Conservation (phyloP, 2,797 vertebrate genomes). For the Atherinosoma microstoma region DNA sequence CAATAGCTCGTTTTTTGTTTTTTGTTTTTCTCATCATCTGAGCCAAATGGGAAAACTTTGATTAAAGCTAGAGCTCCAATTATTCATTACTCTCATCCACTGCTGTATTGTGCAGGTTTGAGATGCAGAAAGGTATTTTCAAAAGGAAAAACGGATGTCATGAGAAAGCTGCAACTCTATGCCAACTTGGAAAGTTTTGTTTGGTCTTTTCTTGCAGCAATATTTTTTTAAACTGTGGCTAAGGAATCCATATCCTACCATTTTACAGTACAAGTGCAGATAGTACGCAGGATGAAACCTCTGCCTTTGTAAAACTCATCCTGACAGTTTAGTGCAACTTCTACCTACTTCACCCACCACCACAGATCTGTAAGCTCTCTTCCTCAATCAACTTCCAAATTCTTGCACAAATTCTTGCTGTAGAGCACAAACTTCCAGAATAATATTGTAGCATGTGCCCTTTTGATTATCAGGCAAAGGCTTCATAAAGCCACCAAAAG, state of each 20-base stretch:
- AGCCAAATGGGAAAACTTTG: too few species aligned
- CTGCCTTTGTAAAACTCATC: constrained; percentile 22
- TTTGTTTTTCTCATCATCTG: too few species aligned
- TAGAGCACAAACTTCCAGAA: constrained; percentile 22
- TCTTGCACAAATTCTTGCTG: constrained; percentile 52
- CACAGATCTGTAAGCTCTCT: constrained; percentile 24
- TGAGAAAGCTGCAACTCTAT: background rate
- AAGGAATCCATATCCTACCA: background rate
- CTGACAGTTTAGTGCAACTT: background rate
- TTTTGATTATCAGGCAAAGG: constrained; percentile 59
- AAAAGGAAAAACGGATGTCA: background rate
- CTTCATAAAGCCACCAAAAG: constrained; percentile 15
- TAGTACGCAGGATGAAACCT: constrained; percentile 1
- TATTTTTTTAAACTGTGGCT: background rate
- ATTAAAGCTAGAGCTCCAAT: too few species aligned
- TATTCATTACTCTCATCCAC: too few species aligned
- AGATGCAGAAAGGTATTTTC: too few species aligned
- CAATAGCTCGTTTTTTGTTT: too few species aligned
- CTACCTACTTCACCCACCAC: constrained; percentile 1
- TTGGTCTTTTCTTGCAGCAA: too few species aligned
- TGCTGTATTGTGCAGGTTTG: too few species aligned
- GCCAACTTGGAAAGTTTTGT: background rate
- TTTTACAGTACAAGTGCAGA: background rate
- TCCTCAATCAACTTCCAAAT: constrained; percentile 23
- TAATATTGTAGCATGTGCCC: constrained; percentile 41